These are phyloP conservation scores for Potamilus streckersoni DNA, from an alignment of 1,140 invertebrate species.

Conservation along the genomic window DNA sequence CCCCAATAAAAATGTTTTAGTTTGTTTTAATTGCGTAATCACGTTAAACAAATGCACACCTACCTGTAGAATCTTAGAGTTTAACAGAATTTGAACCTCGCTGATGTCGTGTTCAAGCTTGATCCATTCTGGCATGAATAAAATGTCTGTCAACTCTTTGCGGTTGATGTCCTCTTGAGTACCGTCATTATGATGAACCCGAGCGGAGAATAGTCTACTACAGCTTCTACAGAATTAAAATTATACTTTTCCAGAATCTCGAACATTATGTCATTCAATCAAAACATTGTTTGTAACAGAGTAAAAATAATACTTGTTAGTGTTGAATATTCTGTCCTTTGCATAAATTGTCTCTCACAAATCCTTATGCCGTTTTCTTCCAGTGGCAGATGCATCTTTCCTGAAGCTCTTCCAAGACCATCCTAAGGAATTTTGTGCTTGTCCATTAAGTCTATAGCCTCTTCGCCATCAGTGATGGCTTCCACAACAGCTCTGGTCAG, in stretches of 20 bases:
- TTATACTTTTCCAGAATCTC: too few relatives aligned
- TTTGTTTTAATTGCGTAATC: too few relatives aligned
- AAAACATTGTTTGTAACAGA: too few relatives aligned
- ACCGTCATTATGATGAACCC: slow-evolving; percentile 16
- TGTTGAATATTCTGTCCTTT: not conserved
- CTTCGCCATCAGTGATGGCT: not conserved
- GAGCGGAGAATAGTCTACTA: not conserved
- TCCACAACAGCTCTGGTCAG: too few relatives aligned
- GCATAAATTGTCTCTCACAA: slow-evolving; percentile 6
- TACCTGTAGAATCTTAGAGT: slow-evolving; percentile 38
- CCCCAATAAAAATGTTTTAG: too few relatives aligned
- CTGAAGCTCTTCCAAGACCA: slow-evolving; percentile 15
- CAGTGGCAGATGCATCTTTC: slow-evolving; percentile 6
- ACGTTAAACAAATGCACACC: too few relatives aligned
- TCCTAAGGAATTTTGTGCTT: not conserved
- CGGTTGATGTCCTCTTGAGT: slow-evolving; percentile 6
- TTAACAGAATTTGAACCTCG: slow-evolving; percentile 37
- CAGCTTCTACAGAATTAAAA: slow-evolving; percentile 16
- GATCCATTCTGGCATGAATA: slow-evolving; percentile 8
- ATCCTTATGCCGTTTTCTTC: not conserved
- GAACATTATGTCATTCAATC: too few relatives aligned
- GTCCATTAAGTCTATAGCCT: slow-evolving; percentile 9
- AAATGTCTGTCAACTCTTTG: slow-evolving; percentile 8
- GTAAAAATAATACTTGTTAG: too few relatives aligned
- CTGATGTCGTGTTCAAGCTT: slow-evolving; percentile 20